Conservation (phyloP, 2,888 invertebrate species). For the Blastobasis lacticolella region DNA sequence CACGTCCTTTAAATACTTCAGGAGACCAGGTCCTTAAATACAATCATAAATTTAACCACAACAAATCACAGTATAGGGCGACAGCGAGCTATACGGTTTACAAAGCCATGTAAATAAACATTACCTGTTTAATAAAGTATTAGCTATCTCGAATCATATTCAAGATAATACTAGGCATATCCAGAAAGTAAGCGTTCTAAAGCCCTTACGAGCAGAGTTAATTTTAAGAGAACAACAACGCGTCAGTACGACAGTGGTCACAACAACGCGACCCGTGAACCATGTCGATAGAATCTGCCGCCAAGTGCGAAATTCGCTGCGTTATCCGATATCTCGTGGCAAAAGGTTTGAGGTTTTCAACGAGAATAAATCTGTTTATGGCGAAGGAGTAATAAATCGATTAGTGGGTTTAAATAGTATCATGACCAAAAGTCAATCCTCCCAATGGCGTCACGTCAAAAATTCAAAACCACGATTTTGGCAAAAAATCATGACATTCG, state of each 20-base stretch:
- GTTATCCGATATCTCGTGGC: not conserved
- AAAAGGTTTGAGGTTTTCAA: not conserved
- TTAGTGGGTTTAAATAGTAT: not conserved
- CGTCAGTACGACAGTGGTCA: not conserved
- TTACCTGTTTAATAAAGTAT: no score
- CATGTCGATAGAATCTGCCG: not conserved
- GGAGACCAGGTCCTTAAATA: constrained; percentile 46
- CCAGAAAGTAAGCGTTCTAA: no score
- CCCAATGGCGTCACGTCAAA: not conserved
- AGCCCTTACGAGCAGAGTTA: no score
- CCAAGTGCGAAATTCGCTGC: not conserved
- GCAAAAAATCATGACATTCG: not conserved
- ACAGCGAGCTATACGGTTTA: no score
- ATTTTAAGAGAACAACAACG: not conserved
- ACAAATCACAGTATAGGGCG: no score
- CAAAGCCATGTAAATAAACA: no score
- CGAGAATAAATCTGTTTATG: not conserved
- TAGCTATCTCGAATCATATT: no score
- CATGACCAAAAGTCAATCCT: not conserved
- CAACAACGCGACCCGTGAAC: not conserved
- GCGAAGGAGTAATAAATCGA: not conserved
- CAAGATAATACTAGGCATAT: no score
- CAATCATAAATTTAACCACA: no score
- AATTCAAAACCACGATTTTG: not conserved
- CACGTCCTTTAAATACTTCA: constrained; percentile 73